Evolutionary conservation across 2,113 vertebrate genomes (phyloP).

Genomic region (Hippocampus mohnikei): DNA sequence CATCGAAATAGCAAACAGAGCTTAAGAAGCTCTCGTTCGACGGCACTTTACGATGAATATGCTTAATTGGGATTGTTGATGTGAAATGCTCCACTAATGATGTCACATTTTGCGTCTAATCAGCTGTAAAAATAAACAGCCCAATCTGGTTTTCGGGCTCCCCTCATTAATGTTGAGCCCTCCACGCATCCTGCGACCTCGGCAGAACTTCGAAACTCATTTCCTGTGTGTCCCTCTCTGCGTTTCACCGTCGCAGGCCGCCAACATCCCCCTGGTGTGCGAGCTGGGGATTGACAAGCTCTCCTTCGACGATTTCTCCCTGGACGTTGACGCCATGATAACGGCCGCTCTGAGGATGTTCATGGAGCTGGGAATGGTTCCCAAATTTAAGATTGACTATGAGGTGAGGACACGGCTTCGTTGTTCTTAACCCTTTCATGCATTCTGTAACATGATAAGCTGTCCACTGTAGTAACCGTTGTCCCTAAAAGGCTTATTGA

Average conservation of each 20-base stretch:
- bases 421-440: no score
- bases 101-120: conserved; percentile 27
- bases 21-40: conserved; percentile 25
- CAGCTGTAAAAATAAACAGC: conserved; percentile 49
- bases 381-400: conserved; percentile 99
- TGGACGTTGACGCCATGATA: conserved; percentile 95
- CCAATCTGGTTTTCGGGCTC: conserved; percentile 35
- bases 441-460: no score
- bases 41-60: conserved; percentile 19
- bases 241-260: conserved; percentile 74
- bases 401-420: conserved; percentile 77
- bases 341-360: conserved; percentile 96
- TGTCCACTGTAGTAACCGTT: no score
- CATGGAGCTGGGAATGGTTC: conserved; percentile 97
- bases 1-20: conserved; percentile 11
- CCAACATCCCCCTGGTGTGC: conserved; percentile 91
- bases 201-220: conserved; percentile 26
- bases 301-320: conserved; percentile 97
- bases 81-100: conserved; percentile 31
- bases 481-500: no score
- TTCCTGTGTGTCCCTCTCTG: not conserved
- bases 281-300: conserved; percentile 93
- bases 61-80: conserved; percentile 29
- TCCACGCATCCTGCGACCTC: conserved; percentile 39
- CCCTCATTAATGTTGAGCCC: conserved; percentile 60